Conservation (phyloP, 2,888 invertebrate species). For the Timema cristinae region DNA sequence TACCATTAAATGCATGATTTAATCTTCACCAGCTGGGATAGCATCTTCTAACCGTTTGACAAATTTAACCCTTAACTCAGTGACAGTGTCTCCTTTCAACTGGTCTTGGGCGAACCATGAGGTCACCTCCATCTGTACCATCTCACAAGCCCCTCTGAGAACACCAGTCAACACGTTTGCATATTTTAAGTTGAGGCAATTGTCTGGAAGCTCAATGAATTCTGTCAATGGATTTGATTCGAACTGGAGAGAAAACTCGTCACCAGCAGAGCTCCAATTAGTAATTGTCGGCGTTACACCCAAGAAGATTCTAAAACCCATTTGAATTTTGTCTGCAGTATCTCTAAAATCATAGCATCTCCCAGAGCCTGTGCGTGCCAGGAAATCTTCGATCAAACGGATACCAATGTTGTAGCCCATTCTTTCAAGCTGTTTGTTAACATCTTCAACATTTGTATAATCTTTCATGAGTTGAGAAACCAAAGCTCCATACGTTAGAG, state of each 20-base stretch:
- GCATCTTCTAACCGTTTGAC: slow-evolving; percentile 94
- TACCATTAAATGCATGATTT: slow-evolving; percentile 39
- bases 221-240: slow-evolving; percentile 95
- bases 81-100: slow-evolving; percentile 87
- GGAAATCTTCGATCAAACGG: slow-evolving; percentile 93
- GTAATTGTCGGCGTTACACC: slow-evolving; percentile 90
- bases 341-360: slow-evolving; percentile 94
- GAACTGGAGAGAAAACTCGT: slow-evolving; percentile 94
- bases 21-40: slow-evolving; percentile 97
- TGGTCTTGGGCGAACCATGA: slow-evolving; percentile 95
- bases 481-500: slow-evolving; percentile 95
- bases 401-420: slow-evolving; percentile 99
- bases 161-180: slow-evolving; percentile 90
- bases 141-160: slow-evolving; percentile 92
- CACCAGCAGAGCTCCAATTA: slow-evolving; percentile 90
- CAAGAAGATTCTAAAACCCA: slow-evolving; percentile 74
- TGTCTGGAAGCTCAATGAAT: slow-evolving; percentile 92
- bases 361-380: slow-evolving; percentile 84
- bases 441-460: slow-evolving; percentile 94
- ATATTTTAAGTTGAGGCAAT: slow-evolving; percentile 78
- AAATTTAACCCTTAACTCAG: slow-evolving; percentile 93
- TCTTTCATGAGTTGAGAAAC: slow-evolving; percentile 97
- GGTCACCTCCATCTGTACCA: slow-evolving; percentile 94
- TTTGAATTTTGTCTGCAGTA: slow-evolving; percentile 86
- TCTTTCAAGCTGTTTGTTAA: slow-evolving; percentile 92